Percentiles rank a stretch among this genome's conserved stretches.
Evolutionary conservation across 2,888 invertebrate species (phyloP).

Genomic region (Eretmocerus hayati): DNA sequence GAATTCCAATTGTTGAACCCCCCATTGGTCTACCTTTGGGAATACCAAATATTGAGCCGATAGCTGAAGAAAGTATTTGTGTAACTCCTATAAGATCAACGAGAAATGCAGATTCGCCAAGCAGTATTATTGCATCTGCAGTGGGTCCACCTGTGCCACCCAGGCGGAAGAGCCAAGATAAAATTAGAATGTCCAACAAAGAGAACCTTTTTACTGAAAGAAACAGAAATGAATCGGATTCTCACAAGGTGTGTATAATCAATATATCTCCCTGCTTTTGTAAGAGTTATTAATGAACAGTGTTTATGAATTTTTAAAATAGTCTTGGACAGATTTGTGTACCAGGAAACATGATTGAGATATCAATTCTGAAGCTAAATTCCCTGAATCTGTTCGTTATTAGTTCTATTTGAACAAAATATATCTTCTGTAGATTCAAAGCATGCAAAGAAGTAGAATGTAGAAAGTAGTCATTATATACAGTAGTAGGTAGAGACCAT

Average conservation of each 20-base stretch:
- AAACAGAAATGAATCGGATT: conserved; percentile 29
- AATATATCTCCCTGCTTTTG: background rate
- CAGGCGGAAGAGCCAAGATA: conserved; percentile 52
- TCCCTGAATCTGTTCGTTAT: too few species aligned
- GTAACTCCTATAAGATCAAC: conserved; percentile 5
- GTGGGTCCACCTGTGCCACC: conserved; percentile 57
- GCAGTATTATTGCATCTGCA: conserved; percentile 27
- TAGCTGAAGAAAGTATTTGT: conserved; percentile 17
- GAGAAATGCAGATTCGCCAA: background rate
- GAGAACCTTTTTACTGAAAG: conserved; percentile 38
- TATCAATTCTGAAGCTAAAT: too few species aligned
- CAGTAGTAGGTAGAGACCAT: too few species aligned
- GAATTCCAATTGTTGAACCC: background rate
- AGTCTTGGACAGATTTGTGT: too few species aligned
- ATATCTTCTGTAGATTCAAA: too few species aligned
- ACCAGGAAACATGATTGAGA: too few species aligned
- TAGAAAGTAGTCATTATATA: too few species aligned
- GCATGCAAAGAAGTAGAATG: too few species aligned
- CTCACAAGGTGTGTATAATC: conserved; percentile 34
- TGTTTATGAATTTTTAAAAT: too few species aligned
- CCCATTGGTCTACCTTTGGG: background rate
- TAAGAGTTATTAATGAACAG: too few species aligned
- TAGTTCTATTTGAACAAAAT: too few species aligned
- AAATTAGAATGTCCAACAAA: conserved; percentile 46
- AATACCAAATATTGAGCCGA: conserved; percentile 48